These are phyloP conservation scores for Oryzaephilus surinamensis DNA, from an alignment of 1,140 invertebrate genomes.

Conservation along the genomic window DNA sequence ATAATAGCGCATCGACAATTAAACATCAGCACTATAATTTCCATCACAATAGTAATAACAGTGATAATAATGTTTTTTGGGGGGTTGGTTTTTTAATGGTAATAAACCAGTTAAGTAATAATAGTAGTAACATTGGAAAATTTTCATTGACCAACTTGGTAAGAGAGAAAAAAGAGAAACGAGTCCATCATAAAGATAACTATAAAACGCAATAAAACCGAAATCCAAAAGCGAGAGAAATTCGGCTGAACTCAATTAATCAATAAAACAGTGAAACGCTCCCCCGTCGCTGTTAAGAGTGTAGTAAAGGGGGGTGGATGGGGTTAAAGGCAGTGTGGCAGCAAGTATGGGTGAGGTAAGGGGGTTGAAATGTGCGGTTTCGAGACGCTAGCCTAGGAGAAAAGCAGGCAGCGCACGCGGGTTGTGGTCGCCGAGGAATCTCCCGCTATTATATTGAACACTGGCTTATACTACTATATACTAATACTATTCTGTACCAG, in stretches of 20 bases:
- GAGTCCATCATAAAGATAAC: conserved; percentile 30
- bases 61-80: too few species aligned
- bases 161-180: conserved; percentile 12
- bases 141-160: not conserved
- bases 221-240: conserved; percentile 35
- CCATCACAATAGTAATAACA: too few species aligned
- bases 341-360: conserved; percentile 9
- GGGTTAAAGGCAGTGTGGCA: conserved; percentile 20
- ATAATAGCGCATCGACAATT: conserved; percentile 21
- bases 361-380: conserved; percentile 37
- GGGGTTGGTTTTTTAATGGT: too few species aligned
- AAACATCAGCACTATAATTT: conserved; percentile 19
- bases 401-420: conserved; percentile 30
- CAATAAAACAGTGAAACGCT: conserved; percentile 38
- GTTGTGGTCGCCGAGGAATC: conserved; percentile 36
- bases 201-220: conserved; percentile 35
- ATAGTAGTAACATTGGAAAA: too few species aligned
- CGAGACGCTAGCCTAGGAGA: conserved; percentile 35
- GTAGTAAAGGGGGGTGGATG: conserved; percentile 23
- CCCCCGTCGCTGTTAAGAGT: conserved; percentile 35
- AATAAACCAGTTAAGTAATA: too few species aligned
- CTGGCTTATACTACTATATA: conserved; percentile 27
- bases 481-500: too few species aligned
- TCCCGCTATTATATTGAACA: conserved; percentile 37
- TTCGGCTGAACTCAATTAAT: conserved; percentile 38